Evolutionary conservation across 2,113 vertebrate genomes (phyloP).

Genomic region (Tympanuchus pallidicinctus): DNA sequence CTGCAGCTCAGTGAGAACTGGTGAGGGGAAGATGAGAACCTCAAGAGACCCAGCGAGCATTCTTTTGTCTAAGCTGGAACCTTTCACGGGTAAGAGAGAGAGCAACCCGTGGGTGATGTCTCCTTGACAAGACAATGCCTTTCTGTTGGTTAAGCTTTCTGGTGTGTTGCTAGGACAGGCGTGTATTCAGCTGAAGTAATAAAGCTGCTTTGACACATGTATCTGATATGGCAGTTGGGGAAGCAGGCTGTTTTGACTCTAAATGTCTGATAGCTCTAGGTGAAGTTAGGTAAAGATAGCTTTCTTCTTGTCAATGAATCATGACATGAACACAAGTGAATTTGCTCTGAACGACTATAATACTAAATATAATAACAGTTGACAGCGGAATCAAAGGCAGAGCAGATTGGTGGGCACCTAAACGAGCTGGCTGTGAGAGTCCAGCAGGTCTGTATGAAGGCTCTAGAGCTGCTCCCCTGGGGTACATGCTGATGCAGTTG

Average conservation of each 20-base stretch:
- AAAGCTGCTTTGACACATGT: constrained; percentile 54
- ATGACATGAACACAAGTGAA: background rate
- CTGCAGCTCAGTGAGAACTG: background rate
- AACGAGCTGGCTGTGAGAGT: background rate
- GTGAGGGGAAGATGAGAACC: background rate
- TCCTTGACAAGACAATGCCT: background rate
- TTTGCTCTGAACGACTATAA: background rate
- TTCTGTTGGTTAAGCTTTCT: background rate
- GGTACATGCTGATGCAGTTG: background rate
- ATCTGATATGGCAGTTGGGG: background rate
- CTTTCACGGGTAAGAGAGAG: background rate
- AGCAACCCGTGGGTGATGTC: background rate
- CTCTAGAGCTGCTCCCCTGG: background rate
- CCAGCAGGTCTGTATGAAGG: rapidly evolving
- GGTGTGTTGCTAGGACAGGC: rapidly evolving
- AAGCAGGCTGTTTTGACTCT: constrained; percentile 54
- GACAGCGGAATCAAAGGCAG: background rate
- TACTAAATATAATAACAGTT: rapidly evolving
- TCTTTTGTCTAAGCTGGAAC: background rate
- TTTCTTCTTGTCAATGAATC: background rate
- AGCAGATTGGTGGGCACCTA: background rate
- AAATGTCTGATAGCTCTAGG: background rate
- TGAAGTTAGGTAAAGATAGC: background rate
- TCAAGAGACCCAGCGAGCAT: rapidly evolving
- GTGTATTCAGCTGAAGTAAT: background rate